These are phyloP conservation scores for Temnopleurus reevesii DNA, from an alignment of 53 echinoderm and acorn worm species.

Conservation along the genomic window DNA sequence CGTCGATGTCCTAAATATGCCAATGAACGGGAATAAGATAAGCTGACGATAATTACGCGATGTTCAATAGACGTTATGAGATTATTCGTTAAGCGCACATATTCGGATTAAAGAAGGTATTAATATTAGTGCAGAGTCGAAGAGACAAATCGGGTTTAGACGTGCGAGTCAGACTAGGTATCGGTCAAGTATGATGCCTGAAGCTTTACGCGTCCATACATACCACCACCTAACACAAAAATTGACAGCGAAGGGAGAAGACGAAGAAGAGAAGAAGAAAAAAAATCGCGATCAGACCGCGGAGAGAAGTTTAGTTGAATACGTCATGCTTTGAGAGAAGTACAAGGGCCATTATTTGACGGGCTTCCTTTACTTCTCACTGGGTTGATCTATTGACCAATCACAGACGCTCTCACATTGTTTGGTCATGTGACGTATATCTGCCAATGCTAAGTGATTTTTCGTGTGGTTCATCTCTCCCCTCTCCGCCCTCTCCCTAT, in stretches of 20 bases:
- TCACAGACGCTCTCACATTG: constrained; percentile 3
- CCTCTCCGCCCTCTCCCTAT: not conserved
- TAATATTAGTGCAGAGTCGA: constrained; percentile 30
- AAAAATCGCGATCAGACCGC: not conserved
- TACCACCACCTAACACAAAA: constrained; percentile 20
- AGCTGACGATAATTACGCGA: constrained; percentile 39
- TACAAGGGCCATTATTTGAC: constrained; percentile 46
- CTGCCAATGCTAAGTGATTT: constrained; percentile 34
- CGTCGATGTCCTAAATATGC: not conserved
- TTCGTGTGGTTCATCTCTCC: not conserved
- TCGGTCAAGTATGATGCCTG: constrained; percentile 51
- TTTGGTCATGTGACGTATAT: constrained; percentile 40
- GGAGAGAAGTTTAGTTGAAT: constrained; percentile 42
- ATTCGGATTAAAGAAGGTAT: constrained; percentile 55
- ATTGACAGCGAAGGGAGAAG: too few species aligned
- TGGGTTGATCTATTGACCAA: constrained; percentile 24
- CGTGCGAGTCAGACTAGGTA: not conserved
- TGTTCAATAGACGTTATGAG: constrained; percentile 49
- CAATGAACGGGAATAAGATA: not conserved
- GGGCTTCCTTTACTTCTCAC: constrained; percentile 31
- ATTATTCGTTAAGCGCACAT: constrained; percentile 57
- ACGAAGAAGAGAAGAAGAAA: too few species aligned
- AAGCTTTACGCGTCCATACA: not conserved
- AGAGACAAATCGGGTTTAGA: constrained; percentile 30
- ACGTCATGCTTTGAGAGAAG: constrained; percentile 42